phyloP scores from a whole-genome alignment of 2,888 invertebrate genomes.

The Lycocerus yunnanus region DNA sequence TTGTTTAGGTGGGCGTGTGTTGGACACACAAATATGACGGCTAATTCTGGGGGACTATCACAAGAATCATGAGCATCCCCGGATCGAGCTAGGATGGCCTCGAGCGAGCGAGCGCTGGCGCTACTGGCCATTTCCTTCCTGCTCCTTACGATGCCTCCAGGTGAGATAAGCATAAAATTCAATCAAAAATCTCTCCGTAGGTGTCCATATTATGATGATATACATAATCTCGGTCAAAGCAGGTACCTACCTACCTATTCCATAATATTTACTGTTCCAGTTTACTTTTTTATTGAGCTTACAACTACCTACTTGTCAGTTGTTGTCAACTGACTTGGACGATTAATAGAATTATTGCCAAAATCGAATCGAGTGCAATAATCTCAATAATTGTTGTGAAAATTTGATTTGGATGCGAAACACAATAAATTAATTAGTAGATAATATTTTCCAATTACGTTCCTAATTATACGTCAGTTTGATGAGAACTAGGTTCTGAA shows the following conservation, averaged over 20 bases:
- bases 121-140: slow-evolving; percentile 53
- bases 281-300: neutral
- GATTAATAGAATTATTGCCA: neutral
- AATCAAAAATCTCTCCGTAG: neutral
- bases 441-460: slow-evolving; percentile 4
- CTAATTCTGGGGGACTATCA: slow-evolving; percentile 52
- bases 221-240: too few species aligned
- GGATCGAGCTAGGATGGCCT: slow-evolving; percentile 51
- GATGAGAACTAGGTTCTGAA: neutral
- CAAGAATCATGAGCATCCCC: slow-evolving; percentile 49
- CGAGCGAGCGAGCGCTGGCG: slow-evolving; percentile 50
- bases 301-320: too few species aligned
- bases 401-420: slow-evolving; percentile 1
- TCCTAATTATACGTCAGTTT: neutral
- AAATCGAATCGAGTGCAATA: neutral
- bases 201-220: neutral
- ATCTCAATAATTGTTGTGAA: neutral
- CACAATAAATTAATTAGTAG: neutral
- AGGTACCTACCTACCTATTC: neutral
- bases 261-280: neutral
- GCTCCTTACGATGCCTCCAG: slow-evolving; percentile 53
- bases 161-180: slow-evolving; percentile 38
- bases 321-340: neutral
- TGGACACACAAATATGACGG: slow-evolving; percentile 49
- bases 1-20: slow-evolving; percentile 40